Evolutionary conservation across 1,140 invertebrate genomes (phyloP), one percentile per base, ranked within the genome.

Genomic region (Drosophila asahinai): DNA sequence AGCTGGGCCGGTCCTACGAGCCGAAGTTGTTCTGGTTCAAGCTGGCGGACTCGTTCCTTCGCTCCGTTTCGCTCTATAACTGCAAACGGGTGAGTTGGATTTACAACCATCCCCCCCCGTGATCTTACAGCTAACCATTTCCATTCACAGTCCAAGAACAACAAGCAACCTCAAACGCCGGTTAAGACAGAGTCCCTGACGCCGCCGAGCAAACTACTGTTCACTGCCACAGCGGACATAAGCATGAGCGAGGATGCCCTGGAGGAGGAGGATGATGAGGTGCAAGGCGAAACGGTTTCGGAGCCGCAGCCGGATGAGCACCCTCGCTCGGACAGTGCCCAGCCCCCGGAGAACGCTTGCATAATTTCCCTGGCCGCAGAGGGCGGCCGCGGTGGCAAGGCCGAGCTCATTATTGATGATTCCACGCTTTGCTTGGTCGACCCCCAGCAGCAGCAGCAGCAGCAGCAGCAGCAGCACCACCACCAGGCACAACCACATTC

Each of bases 1-100:
- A 91, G 48, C 40, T 62, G 57, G 89, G 89, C 7, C 36, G 57
- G 15, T 17, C 47, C 62, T 92, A 91, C 15, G 79, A 80, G 17
- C 90, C 89, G 2, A 92, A 92, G 9, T 36, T 91, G 4, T 83
- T 86, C 22, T 91, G 89, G 89, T 91, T 91, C 17, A 86, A 83
- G 40, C 55, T 68, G 33, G 89, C 89, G 9, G 84, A 91, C 73
- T 67, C 79, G 8, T 91, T 91, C 38, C 65, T 91, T 19, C 82
- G 84, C 49, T 55, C 73, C 58, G 89, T 91, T 36, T 91, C 91
- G 4, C 67, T 91, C 1, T 91, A 77, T 3, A 70, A 89, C 45
- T 75, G 71, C 48, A 87, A 81, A 42, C 64, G 70, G 19, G 86
- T 91, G 36, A 65, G 77, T n/a, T 22, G 14, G 4, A 15, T 6